A percentile compares a stretch with the other conserved stretches of the same genome.
Evolutionary conservation across 1,140 invertebrate species (phyloP).

Genomic region (Nasonia vitripennis): DNA sequence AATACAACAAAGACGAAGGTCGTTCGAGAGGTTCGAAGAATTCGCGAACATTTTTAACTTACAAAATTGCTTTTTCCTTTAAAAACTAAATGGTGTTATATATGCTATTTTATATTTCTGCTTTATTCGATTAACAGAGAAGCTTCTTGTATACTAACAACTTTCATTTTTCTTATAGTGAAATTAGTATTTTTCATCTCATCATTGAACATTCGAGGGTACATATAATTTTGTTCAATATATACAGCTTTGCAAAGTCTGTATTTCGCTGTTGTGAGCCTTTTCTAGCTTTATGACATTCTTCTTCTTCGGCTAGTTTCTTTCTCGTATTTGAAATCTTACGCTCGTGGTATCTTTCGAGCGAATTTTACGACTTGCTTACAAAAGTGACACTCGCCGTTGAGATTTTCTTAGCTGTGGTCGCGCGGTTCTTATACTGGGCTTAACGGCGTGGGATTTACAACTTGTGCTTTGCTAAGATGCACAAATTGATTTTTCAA

Average conservation of each 20-base stretch:
- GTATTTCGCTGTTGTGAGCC: not conserved
- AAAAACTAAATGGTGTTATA: no score
- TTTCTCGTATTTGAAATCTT: slow-evolving; percentile 16
- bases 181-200: no score
- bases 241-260: not conserved
- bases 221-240: no score
- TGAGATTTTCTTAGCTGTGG: not conserved
- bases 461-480: not conserved
- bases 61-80: no score
- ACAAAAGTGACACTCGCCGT: slow-evolving; percentile 1
- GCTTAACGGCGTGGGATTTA: not conserved
- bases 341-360: not conserved
- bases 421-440: not conserved
- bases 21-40: no score
- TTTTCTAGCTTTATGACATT: not conserved
- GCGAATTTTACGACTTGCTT: not conserved
- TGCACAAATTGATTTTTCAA: not conserved
- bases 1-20: no score
- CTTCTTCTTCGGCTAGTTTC: not conserved
- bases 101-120: no score
- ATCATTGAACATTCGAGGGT: no score
- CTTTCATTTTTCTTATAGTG: no score
- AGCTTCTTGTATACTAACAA: no score
- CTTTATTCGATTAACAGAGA: no score
- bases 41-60: no score